Conservation (phyloP, 2,797 vertebrate genomes). For the Etheostoma perlongum region DNA sequence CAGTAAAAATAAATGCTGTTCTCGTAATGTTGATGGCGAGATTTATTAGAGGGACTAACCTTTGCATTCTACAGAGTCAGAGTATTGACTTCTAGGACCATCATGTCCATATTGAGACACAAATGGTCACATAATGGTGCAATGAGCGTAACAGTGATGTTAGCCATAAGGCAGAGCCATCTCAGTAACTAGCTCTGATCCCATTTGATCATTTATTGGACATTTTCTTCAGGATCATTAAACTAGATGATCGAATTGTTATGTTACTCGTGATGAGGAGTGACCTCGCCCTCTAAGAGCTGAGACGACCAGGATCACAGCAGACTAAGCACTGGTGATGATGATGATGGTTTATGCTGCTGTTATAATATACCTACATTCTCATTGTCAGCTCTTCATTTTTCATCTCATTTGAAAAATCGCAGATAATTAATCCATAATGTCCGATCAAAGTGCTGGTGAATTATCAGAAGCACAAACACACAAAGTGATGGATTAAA, state of each 20-base stretch:
- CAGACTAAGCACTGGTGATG: neutral
- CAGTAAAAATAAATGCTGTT: conserved; percentile 9
- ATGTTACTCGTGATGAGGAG: conserved; percentile 35
- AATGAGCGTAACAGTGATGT: conserved; percentile 57
- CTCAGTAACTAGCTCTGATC: conserved; percentile 52
- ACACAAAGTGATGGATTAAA: conserved; percentile 75
- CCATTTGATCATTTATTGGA: conserved; percentile 56
- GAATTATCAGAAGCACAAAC: conserved; percentile 65
- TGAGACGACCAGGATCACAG: neutral
- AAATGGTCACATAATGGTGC: conserved; percentile 62
- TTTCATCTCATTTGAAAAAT: conserved; percentile 66
- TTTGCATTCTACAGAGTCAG: conserved; percentile 17
- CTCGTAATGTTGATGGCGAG: conserved; percentile 20
- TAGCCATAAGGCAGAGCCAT: conserved; percentile 47
- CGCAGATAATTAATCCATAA: conserved; percentile 67
- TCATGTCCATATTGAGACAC: conserved; percentile 39
- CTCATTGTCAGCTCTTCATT: conserved; percentile 38
- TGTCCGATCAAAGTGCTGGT: conserved; percentile 53
- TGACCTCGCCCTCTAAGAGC: conserved; percentile 31
- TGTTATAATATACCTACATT: conserved; percentile 9
- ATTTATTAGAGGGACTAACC: conserved; percentile 34
- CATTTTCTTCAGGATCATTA: conserved; percentile 60
- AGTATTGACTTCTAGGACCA: conserved; percentile 44
- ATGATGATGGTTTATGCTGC: neutral
- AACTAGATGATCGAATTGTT: conserved; percentile 55